Conservation (phyloP, 2,888 invertebrate species). For the Nymphalis c-album region DNA sequence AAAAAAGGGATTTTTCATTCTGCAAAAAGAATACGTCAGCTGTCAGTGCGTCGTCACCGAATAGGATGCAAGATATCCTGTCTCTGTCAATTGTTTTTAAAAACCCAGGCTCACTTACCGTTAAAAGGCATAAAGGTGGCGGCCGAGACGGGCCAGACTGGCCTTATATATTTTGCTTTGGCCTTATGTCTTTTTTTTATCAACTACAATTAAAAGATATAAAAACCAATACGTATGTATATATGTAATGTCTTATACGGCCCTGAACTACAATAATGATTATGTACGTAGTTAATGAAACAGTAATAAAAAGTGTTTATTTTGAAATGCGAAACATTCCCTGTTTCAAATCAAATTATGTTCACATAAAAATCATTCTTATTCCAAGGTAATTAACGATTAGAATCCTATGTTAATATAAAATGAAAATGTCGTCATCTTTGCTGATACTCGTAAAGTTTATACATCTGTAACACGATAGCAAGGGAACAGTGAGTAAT, state of each 20-base stretch:
- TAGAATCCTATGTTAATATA: background rate
- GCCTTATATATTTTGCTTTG: no score
- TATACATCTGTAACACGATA: slow-evolving; percentile 48
- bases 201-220: background rate
- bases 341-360: background rate
- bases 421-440: background rate
- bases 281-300: slow-evolving; percentile 48
- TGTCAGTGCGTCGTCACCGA: no score
- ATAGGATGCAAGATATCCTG: no score
- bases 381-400: background rate
- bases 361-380: slow-evolving; percentile 13
- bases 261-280: slow-evolving; percentile 43
- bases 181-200: background rate
- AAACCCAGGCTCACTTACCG: no score
- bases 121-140: no score
- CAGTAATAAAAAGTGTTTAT: slow-evolving; percentile 51
- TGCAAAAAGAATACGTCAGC: no score
- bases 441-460: slow-evolving; percentile 28
- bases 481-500: slow-evolving; percentile 48
- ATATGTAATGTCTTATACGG: slow-evolving; percentile 25
- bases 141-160: no score
- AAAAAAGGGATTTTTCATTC: no score
- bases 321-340: slow-evolving; percentile 28
- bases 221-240: slow-evolving; percentile 10
- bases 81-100: no score